Percentiles rank a stretch among this genome's conserved stretches.
Conservation (phyloP, 23 tunicate genomes). For the Halocynthia roretzi region DNA sequence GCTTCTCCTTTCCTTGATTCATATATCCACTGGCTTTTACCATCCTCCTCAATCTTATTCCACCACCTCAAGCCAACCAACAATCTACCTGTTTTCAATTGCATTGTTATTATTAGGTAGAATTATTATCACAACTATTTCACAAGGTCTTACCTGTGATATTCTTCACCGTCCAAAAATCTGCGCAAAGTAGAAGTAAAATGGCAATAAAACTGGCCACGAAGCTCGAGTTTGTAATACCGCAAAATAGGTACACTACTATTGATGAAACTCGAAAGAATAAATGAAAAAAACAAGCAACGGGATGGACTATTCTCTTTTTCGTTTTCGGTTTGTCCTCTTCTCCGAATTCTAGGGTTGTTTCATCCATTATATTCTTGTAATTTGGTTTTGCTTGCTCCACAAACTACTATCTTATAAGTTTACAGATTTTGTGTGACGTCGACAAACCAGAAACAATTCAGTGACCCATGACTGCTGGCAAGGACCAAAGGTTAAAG, state of each 20-base stretch:
- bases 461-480: neutral
- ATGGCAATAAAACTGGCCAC: slow-evolving; percentile 82
- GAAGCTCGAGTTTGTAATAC: slow-evolving; percentile 53
- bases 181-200: slow-evolving; percentile 65
- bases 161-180: slow-evolving; percentile 90
- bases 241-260: slow-evolving; percentile 65
- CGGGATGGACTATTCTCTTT: slow-evolving; percentile 67
- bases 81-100: slow-evolving; percentile 46
- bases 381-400: too few species aligned
- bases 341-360: slow-evolving; percentile 78
- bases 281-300: slow-evolving; percentile 70
- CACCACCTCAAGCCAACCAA: slow-evolving; percentile 91
- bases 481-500: neutral
- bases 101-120: too few species aligned
- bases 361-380: slow-evolving; percentile 19
- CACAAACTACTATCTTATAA: neutral
- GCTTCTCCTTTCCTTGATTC: slow-evolving; percentile 57
- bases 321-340: slow-evolving; percentile 57
- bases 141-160: slow-evolving; percentile 15
- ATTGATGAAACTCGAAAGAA: slow-evolving; percentile 65
- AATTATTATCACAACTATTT: too few species aligned
- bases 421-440: too few species aligned
- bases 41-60: slow-evolving; percentile 80
- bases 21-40: slow-evolving; percentile 77
- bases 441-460: neutral